phyloP scores from a whole-genome alignment of 2,113 vertebrate species.

The Pampusana beccarii region DNA sequence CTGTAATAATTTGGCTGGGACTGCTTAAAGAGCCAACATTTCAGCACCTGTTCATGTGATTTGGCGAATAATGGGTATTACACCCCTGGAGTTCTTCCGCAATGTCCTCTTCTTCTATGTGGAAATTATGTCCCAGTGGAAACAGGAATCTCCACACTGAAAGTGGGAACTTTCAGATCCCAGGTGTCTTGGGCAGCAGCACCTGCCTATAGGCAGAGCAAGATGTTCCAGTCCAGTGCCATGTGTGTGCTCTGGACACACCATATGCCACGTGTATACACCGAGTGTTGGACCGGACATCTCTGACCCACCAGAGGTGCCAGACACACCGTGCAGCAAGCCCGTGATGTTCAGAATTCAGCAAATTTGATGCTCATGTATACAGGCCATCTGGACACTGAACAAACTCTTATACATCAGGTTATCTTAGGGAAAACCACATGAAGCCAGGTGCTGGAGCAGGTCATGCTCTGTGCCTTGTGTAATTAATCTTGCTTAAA shows the following conservation, averaged over 20 bases:
- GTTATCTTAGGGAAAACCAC: not conserved
- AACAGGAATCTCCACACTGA: not conserved
- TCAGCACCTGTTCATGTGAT: not conserved
- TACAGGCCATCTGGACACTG: not conserved
- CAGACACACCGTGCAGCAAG: not conserved
- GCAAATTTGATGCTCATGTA: not conserved
- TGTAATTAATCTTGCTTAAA: not conserved
- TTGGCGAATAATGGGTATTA: not conserved
- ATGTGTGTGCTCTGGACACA: not conserved
- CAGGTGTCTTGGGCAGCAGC: not conserved
- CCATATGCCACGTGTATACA: rapidly evolving
- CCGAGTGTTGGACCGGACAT: not conserved
- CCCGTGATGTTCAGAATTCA: not conserved
- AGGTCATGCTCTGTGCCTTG: not conserved
- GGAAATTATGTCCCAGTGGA: not conserved
- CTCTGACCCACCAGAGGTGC: not conserved
- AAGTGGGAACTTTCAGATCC: not conserved
- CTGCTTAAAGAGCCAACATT: not conserved
- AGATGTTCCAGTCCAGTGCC: not conserved
- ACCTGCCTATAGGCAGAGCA: not conserved
- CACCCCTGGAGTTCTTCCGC: not conserved
- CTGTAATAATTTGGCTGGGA: not conserved
- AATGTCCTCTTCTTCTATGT: not conserved
- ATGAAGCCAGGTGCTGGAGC: not conserved
- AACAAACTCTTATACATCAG: not conserved